Evolutionary conservation across 1,140 invertebrate genomes (phyloP), one percentile per base, ranked within the genome.

Genomic region (Diploscapter pachys): DNA sequence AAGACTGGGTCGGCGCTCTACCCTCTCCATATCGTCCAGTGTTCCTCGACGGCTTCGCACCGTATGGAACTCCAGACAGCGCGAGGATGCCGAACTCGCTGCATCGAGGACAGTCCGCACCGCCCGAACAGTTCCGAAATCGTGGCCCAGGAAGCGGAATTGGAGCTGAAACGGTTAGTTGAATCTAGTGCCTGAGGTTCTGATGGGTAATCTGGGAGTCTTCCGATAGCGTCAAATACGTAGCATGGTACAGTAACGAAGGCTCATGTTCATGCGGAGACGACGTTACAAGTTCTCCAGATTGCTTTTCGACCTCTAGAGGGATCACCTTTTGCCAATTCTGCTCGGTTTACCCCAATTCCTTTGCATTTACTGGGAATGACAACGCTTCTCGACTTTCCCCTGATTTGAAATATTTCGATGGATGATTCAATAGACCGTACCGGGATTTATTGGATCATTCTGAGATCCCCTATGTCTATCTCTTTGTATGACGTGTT

Each of bases 11-110:
- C 31, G 86, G 85, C 4, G 80, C 83, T 71, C 81, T 87, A 31
- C 86, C 87, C 5, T 80, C 79, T 13, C 81, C 83, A 4, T 89
- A 87, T 73, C 79, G 81, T 52, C 88, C 88, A 59, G 75, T 85
- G 6, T 89, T 89, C 78, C 83, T 83, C 69, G 87, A 88, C 79
- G 87, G 87, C 4, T 88, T 87, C 83, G 82, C 86, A n/a, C 87
- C 88, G 5, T 85, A 84, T 71, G 82, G 82, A 11, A 57, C 67
- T 62, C 75, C 83, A 2, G 75, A 76, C n/a, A 31, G 61, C n/a
- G 63, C 61, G 52, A 65, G 51, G 5, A 48, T 61, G 4, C 77
- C 77, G 31, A 59, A 63, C 56, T 71, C 69, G 50, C 59, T 76
- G 8, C 75, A 76, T 48, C 75, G 75, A 13, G 75, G 75, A 61